A percentile compares a stretch with the other conserved stretches of the same genome.
These are phyloP conservation scores for Cynopterus sphinx DNA, from an alignment of 2,797 vertebrate genomes.

Conservation along the genomic window DNA sequence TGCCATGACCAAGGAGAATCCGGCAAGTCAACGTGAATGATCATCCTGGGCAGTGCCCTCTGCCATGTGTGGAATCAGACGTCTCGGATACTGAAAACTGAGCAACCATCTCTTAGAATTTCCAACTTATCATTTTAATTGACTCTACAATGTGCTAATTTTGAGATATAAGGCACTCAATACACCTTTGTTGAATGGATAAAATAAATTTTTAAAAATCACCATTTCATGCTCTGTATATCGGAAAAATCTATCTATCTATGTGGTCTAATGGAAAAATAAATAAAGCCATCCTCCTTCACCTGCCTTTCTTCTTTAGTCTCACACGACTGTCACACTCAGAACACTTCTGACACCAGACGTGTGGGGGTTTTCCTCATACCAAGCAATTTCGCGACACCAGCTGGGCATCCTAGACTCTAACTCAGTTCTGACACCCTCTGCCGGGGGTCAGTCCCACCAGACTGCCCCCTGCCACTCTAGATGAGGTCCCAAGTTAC, in stretches of 20 bases:
- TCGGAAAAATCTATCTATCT: conserved; percentile 14
- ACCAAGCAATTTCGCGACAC: not conserved
- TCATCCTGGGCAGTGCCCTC: fast-evolving
- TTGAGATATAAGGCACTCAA: not conserved
- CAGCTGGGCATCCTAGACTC: not conserved
- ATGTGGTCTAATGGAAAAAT: not conserved
- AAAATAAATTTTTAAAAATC: not conserved
- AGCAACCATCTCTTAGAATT: conserved; percentile 33
- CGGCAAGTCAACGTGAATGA: fast-evolving
- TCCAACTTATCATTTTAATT: conserved; percentile 41
- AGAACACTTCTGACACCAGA: not conserved
- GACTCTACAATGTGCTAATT: conserved; percentile 54
- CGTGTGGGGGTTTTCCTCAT: not conserved
- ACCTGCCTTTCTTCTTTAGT: not conserved
- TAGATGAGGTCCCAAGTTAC: not conserved
- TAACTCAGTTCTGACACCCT: not conserved
- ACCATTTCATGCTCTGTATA: conserved; percentile 40
- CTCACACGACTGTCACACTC: not conserved
- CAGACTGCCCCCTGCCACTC: no score
- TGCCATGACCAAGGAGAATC: not conserved
- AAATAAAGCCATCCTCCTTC: not conserved
- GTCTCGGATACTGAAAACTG: not conserved
- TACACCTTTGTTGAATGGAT: not conserved
- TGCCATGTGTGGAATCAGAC: not conserved
- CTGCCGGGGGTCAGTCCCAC: not conserved